Evolutionary conservation across 2,888 invertebrate species (phyloP).

Genomic region (Troides oblongomaculatus): DNA sequence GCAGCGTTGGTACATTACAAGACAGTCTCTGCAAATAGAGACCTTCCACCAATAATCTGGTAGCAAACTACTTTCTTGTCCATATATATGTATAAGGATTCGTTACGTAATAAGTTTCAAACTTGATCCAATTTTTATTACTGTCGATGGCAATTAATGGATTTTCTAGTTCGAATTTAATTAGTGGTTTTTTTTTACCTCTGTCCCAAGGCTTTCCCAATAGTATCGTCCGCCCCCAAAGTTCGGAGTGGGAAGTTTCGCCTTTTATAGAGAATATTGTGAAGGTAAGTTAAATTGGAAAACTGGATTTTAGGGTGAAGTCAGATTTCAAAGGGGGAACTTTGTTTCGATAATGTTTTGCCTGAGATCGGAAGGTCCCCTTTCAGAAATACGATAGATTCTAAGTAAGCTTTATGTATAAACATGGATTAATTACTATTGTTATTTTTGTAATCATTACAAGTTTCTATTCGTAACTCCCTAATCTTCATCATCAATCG

Average conservation of each 20-base stretch:
- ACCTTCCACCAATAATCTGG: too few relatives aligned
- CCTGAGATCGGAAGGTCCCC: conserved; percentile 17
- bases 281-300: conserved; percentile 55
- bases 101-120: too few relatives aligned
- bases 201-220: conserved; percentile 26
- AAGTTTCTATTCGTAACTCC: too few relatives aligned
- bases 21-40: too few relatives aligned
- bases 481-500: too few relatives aligned
- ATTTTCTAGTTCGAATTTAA: conserved; percentile 18
- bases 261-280: conserved; percentile 47
- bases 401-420: too few relatives aligned
- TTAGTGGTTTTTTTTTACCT: conserved; percentile 19
- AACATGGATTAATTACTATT: too few relatives aligned
- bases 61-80: too few relatives aligned
- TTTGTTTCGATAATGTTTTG: conserved; percentile 30
- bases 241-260: conserved; percentile 37
- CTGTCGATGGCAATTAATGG: neutral
- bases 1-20: too few relatives aligned
- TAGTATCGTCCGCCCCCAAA: conserved; percentile 30
- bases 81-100: too few relatives aligned
- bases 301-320: conserved; percentile 38
- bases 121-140: too few relatives aligned
- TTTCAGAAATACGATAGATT: conserved; percentile 25
- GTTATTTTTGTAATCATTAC: too few relatives aligned
- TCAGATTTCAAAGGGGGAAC: conserved; percentile 40